phyloP scores from a whole-genome alignment of 1,140 invertebrate species.

The Triops cancriformis region DNA sequence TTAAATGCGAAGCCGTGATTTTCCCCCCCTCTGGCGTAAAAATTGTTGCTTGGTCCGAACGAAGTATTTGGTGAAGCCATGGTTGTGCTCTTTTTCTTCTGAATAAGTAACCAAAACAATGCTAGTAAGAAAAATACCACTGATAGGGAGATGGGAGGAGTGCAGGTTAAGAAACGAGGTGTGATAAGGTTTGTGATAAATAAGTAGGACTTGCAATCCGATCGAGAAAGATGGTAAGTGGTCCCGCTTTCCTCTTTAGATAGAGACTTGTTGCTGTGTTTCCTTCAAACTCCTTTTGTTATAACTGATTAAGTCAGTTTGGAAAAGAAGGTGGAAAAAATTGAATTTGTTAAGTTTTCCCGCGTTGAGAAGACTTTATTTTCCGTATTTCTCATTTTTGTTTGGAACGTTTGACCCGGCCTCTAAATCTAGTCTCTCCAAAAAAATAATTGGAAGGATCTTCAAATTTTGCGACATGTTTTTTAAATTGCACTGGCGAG shows the following conservation, averaged over 20 bases:
- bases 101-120: background rate
- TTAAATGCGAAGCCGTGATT: background rate
- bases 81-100: background rate
- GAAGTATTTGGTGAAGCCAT: background rate
- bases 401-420: background rate
- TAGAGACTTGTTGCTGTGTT: background rate
- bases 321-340: background rate
- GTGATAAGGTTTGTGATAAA: conserved; percentile 11
- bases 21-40: background rate
- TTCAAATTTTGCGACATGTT: background rate
- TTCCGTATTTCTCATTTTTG: background rate
- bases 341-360: background rate
- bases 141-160: background rate
- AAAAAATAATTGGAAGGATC: background rate
- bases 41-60: background rate
- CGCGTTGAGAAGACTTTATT: background rate
- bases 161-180: background rate
- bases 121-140: background rate
- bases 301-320: background rate
- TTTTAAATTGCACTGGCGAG: background rate
- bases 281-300: background rate
- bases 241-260: background rate
- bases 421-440: background rate
- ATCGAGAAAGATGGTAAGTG: background rate
- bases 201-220: background rate